phyloP scores from a whole-genome alignment of 2,113 vertebrate species.

The Oncorhynchus mykiss region DNA sequence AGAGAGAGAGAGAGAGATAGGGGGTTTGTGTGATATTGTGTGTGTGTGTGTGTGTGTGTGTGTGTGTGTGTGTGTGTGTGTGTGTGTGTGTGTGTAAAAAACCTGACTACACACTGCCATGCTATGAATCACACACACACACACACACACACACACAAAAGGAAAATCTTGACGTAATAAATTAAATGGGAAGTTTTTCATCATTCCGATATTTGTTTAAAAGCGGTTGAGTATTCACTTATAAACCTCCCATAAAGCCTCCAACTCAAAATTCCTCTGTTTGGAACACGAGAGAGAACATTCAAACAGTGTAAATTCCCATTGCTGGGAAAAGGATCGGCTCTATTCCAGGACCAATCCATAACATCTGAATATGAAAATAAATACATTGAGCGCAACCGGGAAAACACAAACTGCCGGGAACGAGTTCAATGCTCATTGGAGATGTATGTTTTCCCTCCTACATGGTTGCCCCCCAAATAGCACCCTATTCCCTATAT shows the following conservation, averaged over 20 bases:
- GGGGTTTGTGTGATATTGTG: slow-evolving; percentile 7
- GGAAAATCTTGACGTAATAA: slow-evolving; percentile 33
- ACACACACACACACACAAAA: slow-evolving; percentile 19
- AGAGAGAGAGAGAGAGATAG: not conserved
- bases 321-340: slow-evolving; percentile 68
- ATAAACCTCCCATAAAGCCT: slow-evolving; percentile 36
- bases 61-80: not conserved
- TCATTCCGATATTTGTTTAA: slow-evolving; percentile 54
- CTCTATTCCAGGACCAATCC: slow-evolving; percentile 72
- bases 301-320: slow-evolving; percentile 71
- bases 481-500: too few species aligned
- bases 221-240: slow-evolving; percentile 55
- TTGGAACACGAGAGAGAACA: slow-evolving; percentile 49
- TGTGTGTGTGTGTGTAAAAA: not conserved
- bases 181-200: slow-evolving; percentile 57
- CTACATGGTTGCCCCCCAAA: slow-evolving; percentile 14
- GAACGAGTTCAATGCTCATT: slow-evolving; percentile 42
- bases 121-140: not conserved
- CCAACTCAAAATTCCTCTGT: slow-evolving; percentile 49
- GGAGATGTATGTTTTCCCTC: slow-evolving; percentile 57
- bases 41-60: not conserved
- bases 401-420: slow-evolving; percentile 41
- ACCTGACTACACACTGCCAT: too few species aligned
- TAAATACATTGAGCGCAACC: slow-evolving; percentile 58
- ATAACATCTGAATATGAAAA: slow-evolving; percentile 76